A percentile compares a stretch with the other conserved stretches of the same genome.
These are phyloP conservation scores for Callitettix versicolor DNA, from an alignment of 1,140 invertebrate genomes.

Conservation along the genomic window DNA sequence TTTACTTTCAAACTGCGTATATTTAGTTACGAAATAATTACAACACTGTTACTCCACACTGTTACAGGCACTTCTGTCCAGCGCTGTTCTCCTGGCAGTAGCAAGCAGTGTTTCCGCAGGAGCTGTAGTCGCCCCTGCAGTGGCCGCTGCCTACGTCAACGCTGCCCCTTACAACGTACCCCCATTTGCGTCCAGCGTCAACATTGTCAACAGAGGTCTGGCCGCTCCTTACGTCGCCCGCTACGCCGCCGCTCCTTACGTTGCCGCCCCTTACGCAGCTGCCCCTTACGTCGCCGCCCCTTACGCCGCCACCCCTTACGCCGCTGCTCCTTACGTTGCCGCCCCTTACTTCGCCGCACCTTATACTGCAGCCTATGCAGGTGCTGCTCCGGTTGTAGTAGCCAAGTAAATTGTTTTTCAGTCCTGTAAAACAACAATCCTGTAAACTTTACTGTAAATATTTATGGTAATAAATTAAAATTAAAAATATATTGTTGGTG, in stretches of 20 bases:
- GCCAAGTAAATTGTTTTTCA: too few relatives aligned
- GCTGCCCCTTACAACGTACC: conserved; percentile 14
- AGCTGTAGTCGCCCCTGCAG: conserved; percentile 32
- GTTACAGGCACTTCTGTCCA: too few relatives aligned
- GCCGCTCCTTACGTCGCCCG: conserved; percentile 25
- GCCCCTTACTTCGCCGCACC: conserved; percentile 25
- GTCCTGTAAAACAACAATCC: too few relatives aligned
- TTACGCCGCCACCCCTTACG: conserved; percentile 22
- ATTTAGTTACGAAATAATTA: too few relatives aligned
- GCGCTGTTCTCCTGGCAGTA: too few relatives aligned
- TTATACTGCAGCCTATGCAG: conserved; percentile 21
- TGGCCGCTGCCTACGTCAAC: conserved; percentile 11
- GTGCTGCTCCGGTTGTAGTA: background rate
- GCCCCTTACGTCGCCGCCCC: conserved; percentile 28
- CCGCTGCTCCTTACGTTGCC: conserved; percentile 27
- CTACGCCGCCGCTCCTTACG: conserved; percentile 21
- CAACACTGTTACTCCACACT: too few relatives aligned
- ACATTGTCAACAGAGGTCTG: conserved; percentile 15
- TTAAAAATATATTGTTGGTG: too few relatives aligned
- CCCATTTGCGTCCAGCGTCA: conserved; percentile 11
- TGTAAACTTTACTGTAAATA: too few relatives aligned
- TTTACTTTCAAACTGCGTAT: too few relatives aligned
- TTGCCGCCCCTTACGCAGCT: conserved; percentile 17
- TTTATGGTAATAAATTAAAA: too few relatives aligned
- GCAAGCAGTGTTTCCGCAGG: too few relatives aligned